These are phyloP conservation scores for Spermophilus dauricus DNA, from an alignment of 2,113 vertebrate species.

Conservation along the genomic window DNA sequence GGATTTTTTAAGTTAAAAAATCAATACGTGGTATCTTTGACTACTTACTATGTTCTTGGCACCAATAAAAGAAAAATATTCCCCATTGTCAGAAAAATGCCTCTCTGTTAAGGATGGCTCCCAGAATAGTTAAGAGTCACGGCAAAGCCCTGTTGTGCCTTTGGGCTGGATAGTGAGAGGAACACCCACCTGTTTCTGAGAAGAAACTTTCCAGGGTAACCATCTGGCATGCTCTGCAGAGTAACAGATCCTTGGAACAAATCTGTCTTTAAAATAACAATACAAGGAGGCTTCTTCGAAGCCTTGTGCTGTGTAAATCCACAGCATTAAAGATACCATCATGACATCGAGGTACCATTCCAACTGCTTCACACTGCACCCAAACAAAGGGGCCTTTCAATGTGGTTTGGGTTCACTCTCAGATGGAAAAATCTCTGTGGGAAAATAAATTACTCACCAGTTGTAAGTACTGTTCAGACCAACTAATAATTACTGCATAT, in stretches of 20 bases:
- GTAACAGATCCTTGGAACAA: constrained; percentile 30
- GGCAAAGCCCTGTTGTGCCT: not conserved
- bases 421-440: constrained; percentile 5
- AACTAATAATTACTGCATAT: not conserved
- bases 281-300: constrained; percentile 51
- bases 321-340: constrained; percentile 11
- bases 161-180: not conserved
- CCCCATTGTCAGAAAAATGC: constrained; percentile 5
- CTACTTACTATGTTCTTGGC: not conserved
- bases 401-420: not conserved
- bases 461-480: constrained; percentile 13
- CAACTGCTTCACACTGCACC: not conserved
- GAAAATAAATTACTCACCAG: constrained; percentile 50
- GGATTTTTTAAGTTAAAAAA: constrained; percentile 35
- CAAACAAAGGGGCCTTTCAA: constrained; percentile 51
- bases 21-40: not conserved
- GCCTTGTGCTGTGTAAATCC: not conserved
- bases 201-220: constrained; percentile 19
- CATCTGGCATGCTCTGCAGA: constrained; percentile 10
- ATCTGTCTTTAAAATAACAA: constrained; percentile 44
- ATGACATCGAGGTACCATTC: not conserved
- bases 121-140: not conserved
- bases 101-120: not conserved
- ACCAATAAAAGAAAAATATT: not conserved
- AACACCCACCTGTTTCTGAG: constrained; percentile 21